A percentile compares a stretch with the other conserved stretches of the same genome.
phyloP scores from a whole-genome alignment of 2,888 invertebrate species.

The Boloria euphrosyne region DNA sequence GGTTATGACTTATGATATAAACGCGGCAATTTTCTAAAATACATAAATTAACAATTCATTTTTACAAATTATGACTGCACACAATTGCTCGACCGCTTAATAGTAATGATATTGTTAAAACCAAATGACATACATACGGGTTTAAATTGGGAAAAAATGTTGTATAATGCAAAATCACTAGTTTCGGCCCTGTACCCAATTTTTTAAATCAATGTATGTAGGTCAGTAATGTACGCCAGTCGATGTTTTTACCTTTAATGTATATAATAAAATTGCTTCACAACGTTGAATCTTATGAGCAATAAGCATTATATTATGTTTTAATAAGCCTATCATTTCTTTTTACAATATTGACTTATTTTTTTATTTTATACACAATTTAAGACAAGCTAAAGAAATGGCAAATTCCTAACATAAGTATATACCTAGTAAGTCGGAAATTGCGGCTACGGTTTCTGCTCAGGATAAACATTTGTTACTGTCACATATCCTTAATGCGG shows the following conservation, averaged over 20 bases:
- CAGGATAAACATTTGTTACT: no score
- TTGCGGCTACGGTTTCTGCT: no score
- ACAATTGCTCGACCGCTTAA: slow-evolving; percentile 10
- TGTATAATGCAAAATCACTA: slow-evolving; percentile 9
- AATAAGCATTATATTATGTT: background rate
- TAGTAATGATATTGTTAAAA: slow-evolving; percentile 17
- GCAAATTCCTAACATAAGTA: background rate
- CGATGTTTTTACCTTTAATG: slow-evolving; percentile 12
- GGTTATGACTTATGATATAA: background rate
- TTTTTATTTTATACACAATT: background rate
- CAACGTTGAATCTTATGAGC: background rate
- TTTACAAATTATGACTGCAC: background rate
- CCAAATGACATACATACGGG: slow-evolving; percentile 16
- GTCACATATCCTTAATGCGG: no score
- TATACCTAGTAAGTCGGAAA: no score
- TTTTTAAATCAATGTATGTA: slow-evolving; percentile 30
- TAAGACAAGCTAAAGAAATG: background rate
- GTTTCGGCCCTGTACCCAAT: slow-evolving; percentile 29
- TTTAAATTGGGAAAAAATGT: slow-evolving; percentile 18
- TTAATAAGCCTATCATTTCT: background rate
- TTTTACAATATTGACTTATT: background rate
- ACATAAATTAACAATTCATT: background rate
- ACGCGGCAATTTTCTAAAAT: background rate
- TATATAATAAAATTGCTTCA: background rate
- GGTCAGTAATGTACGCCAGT: slow-evolving; percentile 21